Evolutionary conservation across 2,888 invertebrate species (phyloP), one percentile per base, ranked within the genome.

Genomic region (Hemithea aestivaria): DNA sequence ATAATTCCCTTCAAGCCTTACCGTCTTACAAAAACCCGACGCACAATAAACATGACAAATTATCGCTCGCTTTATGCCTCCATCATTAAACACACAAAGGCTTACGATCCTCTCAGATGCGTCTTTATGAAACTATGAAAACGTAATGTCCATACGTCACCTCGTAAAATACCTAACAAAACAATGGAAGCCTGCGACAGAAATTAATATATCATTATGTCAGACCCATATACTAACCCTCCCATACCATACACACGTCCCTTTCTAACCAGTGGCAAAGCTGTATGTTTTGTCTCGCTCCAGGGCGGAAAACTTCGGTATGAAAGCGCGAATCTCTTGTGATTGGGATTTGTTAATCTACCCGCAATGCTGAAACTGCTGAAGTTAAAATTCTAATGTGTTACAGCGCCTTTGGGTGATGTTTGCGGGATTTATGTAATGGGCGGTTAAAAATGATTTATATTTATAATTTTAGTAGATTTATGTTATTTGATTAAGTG

Each of bases 121-220:
- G 73, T 80, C 83, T 82, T 83, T 80, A 80, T 77, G 76, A 76
- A 85, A 84, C 85, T 85, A 85, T 85, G 85, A 85, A 85, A 83
- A 80, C 77, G 65, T 85, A 82, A 85, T 85, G 85, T 83, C 84
- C 83, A 83, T 84, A 76, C 81, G 79, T 85, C 85, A 84, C 71
- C 57, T 62, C 70, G 76, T 78, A 80, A 84, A 84, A 85, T 81
- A 85, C 83, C 82, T 80, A 78, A 73, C 81, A 78, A 84, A 84
- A 85, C 85, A 87, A 87, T 82, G 62, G 81, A 55, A 68, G 79
- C 74, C 59, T 67, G 77, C 79, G 83, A 82, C 82, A 83, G 83
- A 85, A 85, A 87, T 87, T 87, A 87, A 87, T 87, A 85, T 81
- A 87, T 87, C 87, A 87, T 87, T 87, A 85, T 83, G 87, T 85